phyloP scores from a whole-genome alignment of 2,797 vertebrate genomes.

The Poecilia picta region DNA sequence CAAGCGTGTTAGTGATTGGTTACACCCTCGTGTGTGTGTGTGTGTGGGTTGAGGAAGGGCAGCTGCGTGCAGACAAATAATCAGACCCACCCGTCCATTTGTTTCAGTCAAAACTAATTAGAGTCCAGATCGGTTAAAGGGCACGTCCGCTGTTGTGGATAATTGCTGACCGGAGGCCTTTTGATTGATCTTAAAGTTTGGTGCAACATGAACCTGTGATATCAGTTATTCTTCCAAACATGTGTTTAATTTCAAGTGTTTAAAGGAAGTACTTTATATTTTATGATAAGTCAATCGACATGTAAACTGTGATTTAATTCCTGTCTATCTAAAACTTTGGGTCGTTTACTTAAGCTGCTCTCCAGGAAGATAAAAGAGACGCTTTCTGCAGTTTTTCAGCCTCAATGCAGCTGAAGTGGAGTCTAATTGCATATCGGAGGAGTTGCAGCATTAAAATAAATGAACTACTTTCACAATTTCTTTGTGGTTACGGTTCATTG shows the following conservation, averaged over 20 bases:
- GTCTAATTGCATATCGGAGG: background rate
- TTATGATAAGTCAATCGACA: background rate
- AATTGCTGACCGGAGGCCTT: conserved; percentile 48
- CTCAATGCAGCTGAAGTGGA: background rate
- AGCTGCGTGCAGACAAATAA: conserved; percentile 49
- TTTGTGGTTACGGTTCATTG: background rate
- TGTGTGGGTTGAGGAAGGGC: conserved; percentile 25
- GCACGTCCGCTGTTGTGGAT: conserved; percentile 41
- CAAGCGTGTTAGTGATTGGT: background rate
- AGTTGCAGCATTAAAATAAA: background rate
- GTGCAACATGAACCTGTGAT: conserved; percentile 44
- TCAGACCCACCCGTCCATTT: conserved; percentile 55
- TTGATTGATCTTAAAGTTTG: conserved; percentile 58
- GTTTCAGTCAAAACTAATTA: conserved; percentile 63
- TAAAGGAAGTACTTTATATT: background rate
- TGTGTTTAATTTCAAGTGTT: background rate
- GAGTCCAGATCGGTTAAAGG: conserved; percentile 60
- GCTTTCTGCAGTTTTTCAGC: background rate
- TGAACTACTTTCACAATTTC: background rate
- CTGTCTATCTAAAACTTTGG: background rate
- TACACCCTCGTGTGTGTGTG: background rate
- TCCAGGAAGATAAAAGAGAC: background rate
- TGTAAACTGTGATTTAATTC: background rate
- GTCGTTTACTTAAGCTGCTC: background rate
- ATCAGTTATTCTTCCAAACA: conserved; percentile 5